Conservation (phyloP, 1,140 invertebrate species). For the Aphidius ervi region DNA sequence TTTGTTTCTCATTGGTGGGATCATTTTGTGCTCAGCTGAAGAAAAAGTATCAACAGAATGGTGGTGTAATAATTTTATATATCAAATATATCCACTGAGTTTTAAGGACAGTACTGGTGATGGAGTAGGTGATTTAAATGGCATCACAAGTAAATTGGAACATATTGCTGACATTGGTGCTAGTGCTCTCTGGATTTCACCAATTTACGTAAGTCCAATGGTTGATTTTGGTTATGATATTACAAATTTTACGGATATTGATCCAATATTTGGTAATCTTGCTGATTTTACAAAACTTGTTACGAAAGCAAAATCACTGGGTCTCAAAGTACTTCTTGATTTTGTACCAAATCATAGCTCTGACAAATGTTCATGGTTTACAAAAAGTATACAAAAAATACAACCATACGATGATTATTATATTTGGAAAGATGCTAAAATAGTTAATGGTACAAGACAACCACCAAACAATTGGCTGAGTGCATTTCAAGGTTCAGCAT, state of each 20-base stretch:
- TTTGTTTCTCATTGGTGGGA: conserved; percentile 10
- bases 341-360: conserved; percentile 76
- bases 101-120: conserved; percentile 75
- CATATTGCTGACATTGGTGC: conserved; percentile 37
- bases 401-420: conserved; percentile 67
- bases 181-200: conserved; percentile 52
- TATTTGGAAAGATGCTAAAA: conserved; percentile 57
- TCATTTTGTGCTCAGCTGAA: neutral
- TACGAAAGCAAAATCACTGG: conserved; percentile 29
- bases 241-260: conserved; percentile 49
- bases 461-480: conserved; percentile 49
- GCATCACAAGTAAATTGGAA: conserved; percentile 30
- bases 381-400: conserved; percentile 57
- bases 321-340: conserved; percentile 62
- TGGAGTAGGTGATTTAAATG: conserved; percentile 70
- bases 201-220: conserved; percentile 51
- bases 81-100: conserved; percentile 76
- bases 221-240: conserved; percentile 52
- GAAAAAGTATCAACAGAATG: conserved; percentile 51
- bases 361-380: conserved; percentile 66
- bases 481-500: conserved; percentile 52
- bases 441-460: conserved; percentile 23
- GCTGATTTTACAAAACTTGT: conserved; percentile 51
- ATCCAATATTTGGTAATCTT: conserved; percentile 51
- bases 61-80: conserved; percentile 70